A percentile compares a stretch with the other conserved stretches of the same genome.
These are phyloP conservation scores for Acropternis orthonyx DNA, from an alignment of 2,797 vertebrate genomes.

Conservation along the genomic window DNA sequence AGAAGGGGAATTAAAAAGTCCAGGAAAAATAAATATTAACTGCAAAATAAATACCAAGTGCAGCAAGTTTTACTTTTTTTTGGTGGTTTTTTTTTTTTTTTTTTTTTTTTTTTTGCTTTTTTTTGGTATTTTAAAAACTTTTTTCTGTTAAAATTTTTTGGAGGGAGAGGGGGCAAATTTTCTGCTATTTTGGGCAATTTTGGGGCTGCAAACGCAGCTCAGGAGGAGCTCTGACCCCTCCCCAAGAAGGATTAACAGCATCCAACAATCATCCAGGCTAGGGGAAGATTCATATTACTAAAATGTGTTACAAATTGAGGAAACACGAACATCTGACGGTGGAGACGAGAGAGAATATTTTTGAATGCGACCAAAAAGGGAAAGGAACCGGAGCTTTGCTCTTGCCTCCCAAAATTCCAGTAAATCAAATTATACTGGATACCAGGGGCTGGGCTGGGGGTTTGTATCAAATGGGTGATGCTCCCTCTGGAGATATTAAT, in stretches of 20 bases:
- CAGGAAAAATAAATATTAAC: background rate
- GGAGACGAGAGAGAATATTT: background rate
- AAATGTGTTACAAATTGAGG: constrained; percentile 1
- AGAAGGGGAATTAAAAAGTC: background rate
- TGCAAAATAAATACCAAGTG: background rate
- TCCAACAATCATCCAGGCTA: background rate
- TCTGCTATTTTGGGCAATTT: background rate
- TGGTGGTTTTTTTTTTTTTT: fast-evolving
- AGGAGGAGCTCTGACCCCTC: background rate
- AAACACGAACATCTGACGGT: background rate
- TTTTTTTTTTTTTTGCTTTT: background rate
- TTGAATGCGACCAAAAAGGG: background rate
- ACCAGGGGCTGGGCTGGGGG: background rate
- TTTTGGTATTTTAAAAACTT: too few species aligned
- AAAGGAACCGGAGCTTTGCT: background rate
- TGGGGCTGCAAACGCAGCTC: background rate
- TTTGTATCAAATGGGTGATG: background rate
- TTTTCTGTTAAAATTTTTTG: background rate
- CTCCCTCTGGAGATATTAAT: background rate
- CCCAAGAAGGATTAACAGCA: background rate
- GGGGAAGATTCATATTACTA: background rate
- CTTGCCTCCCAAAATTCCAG: background rate
- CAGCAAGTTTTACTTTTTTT: background rate
- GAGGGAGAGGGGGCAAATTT: background rate
- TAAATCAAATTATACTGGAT: background rate